These are phyloP conservation scores for Leptobrachium ailaonicum DNA, from an alignment of 2,113 vertebrate species.

Conservation along the genomic window DNA sequence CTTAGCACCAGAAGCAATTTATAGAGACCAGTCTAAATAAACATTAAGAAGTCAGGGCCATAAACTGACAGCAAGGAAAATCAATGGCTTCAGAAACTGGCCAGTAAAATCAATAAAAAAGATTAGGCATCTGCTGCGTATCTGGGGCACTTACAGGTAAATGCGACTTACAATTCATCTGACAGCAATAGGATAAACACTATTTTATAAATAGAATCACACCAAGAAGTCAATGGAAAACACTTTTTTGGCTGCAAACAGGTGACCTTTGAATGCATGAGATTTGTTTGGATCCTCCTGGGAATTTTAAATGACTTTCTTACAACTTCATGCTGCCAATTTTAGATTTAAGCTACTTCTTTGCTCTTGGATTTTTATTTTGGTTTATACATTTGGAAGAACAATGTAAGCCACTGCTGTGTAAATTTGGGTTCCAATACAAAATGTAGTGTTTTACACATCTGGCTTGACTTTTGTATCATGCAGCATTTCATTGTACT, in stretches of 20 bases:
- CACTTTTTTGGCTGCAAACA: conserved; percentile 49
- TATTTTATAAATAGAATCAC: conserved; percentile 61
- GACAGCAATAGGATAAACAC: conserved; percentile 64
- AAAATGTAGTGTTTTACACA: too few species aligned
- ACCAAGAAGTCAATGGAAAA: conserved; percentile 53
- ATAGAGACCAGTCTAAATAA: conserved; percentile 78
- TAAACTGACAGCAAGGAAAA: conserved; percentile 77
- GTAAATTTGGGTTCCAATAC: too few species aligned
- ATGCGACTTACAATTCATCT: conserved; percentile 67
- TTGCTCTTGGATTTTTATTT: background rate
- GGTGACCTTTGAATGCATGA: conserved; percentile 61
- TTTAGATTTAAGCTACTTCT: conserved; percentile 1
- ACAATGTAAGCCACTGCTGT: too few species aligned
- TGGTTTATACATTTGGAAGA: too few species aligned
- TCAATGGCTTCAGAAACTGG: conserved; percentile 75
- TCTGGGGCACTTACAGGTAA: conserved; percentile 67
- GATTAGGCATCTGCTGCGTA: conserved; percentile 69
- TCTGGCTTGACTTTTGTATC: too few species aligned
- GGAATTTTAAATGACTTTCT: conserved; percentile 60
- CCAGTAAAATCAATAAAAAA: conserved; percentile 76
- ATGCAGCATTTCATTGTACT: too few species aligned
- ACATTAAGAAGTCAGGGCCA: conserved; percentile 77
- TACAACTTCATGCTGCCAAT: conserved; percentile 23
- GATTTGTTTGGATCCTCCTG: conserved; percentile 53
- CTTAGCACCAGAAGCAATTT: conserved; percentile 75